Base-by-base conservation (phyloP, 2,113 vertebrate genomes). In the Galeopterus variegatus region DNA sequence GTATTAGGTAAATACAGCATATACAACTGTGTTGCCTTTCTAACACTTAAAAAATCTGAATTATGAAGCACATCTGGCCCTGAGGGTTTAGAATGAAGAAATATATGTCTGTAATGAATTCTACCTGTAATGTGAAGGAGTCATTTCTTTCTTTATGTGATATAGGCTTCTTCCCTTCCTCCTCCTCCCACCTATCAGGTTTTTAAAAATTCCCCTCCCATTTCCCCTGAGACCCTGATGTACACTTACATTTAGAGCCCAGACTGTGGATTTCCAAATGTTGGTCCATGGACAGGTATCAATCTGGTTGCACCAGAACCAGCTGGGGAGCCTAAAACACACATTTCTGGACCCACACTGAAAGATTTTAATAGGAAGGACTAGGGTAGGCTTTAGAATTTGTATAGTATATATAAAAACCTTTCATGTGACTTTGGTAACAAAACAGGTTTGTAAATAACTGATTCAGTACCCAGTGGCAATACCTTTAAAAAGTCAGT, bases 311-410 rank as follows among this genome's bases (percentile, higher is more conserved):
- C 12, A 64, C 18, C 18, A 67, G 72, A 88, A n/a, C 28, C 17
- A 17, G n/a, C 28, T 45, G 69, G 87, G 17, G 21, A 41, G 19
- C 26, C 86, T 80, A 45, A 18, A 60, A 60, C 90, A 85, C 50
- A 81, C 2, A 12, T 86, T 89, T 95, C 50, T 67, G 45, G 21
- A 60, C 15, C 52, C 9, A 69, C 13, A 45, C 75, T 82, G 33
- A 84, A 84, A 70, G 24, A 80, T 90, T 67, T 82, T 54, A 50
- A 86, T 81, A 82, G 76, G 18, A 94, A 93, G 5, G 13, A 56
- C 21, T 84, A n/a, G 28, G 23, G 18, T 81, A 13, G 21, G 4
- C 50, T 90, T 86, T n/a, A 95, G 56, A 90, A n/a, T 65, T 5
- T 62, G 64, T 70, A 69, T 75, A 73, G 65, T 67, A n/a, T 33